Evolutionary conservation across 2,113 vertebrate genomes (phyloP), one percentile per base, ranked within the genome.

Genomic region (Rhizomys pruinosus): DNA sequence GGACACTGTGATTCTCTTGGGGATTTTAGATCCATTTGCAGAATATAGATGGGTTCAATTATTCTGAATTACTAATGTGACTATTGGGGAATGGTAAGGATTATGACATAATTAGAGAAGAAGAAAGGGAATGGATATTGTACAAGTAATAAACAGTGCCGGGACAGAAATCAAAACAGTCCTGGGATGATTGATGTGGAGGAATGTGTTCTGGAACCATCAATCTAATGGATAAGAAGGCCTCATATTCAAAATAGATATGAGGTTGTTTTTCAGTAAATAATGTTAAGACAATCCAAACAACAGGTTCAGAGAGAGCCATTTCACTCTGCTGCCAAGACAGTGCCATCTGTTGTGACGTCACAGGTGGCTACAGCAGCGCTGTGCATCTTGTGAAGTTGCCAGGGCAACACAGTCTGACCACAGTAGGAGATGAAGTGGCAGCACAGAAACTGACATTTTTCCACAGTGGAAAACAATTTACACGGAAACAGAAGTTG

Each of bases 341-440:
- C 29, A 73, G 69, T 81, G 74, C 44, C 59, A 37, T 93, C 91
- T 95, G 86, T 90, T 84, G 20, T 90, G 92, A 92, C 78, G 95
- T 96, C 95, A 89, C 59, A 79, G 82, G 89, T 88, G 42, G 77
- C 19, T 69, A 47, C 0, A 44, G 39, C 23, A 13, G n/a, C 74
- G 87, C 29, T n/a, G 93, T 82, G 90, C 64, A 78, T 90, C 72
- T 88, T 39, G 47, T 88, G 68, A 61, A 20, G 95, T 95, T 97
- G 71, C 94, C 91, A 91, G 87, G 95, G 94, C 86, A 96, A 89
- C 92, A 11, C 52, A 78, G n/a, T 76, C 66, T 84, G 57, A 77
- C 39, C 1, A 0, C 76, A 63, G 74, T 29, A 87, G 17, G 37
- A 57, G 9, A 12, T 81, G 78, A 94, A 11, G 34, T 69, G 78